Evolutionary conservation across 2,113 vertebrate genomes (phyloP), one percentile per base, ranked within the genome.

Genomic region (Pholis gunnellus): DNA sequence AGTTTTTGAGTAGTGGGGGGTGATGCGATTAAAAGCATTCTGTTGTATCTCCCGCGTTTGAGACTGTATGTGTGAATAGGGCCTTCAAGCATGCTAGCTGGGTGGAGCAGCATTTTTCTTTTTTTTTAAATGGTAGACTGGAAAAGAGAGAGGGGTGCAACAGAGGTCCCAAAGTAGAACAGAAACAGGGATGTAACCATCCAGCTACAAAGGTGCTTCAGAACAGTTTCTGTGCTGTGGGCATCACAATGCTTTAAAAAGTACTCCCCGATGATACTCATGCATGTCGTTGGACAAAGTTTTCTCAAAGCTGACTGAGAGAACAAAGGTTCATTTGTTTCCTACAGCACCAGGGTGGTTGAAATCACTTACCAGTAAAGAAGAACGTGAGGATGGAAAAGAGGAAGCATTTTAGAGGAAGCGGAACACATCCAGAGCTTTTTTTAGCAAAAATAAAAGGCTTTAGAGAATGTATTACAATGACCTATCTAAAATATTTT

Each of bases 401-500:
- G 20, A 79, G 34, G 66, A 69, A 78, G 18, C 20, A 40, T 34
- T 70, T 68, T 4, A 31, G 40, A 38, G 66, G 27, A 71, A 85
- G 72, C 5, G 9, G 68, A 84, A 67, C 68, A 42, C 34, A 67
- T 6, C 27, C 27, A 18, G 13, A 65, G 14, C 9, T 44, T 40
- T 85, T 79, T 89, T 87, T 65, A 73, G 64, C 22, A 38, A 40
- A 75, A 57, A 42, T 6, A 44, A 82, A 70, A 59, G 15, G 1
- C 52, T 70, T 79, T 22, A 6, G 13, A 40, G 73, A 84, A 75
- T 27, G 42, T 57, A 2, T 79, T 56, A 65, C 71, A 86, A 73
- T 73, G 79, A 84, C 48, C 78, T 74, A 81, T 79, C 73, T 72
- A 72, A 80, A 72, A 70, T 81, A 79, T 82, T 85, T 83, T 85